Conservation (phyloP, 2,113 vertebrate genomes). For the Neomonachus schauinslandi region DNA sequence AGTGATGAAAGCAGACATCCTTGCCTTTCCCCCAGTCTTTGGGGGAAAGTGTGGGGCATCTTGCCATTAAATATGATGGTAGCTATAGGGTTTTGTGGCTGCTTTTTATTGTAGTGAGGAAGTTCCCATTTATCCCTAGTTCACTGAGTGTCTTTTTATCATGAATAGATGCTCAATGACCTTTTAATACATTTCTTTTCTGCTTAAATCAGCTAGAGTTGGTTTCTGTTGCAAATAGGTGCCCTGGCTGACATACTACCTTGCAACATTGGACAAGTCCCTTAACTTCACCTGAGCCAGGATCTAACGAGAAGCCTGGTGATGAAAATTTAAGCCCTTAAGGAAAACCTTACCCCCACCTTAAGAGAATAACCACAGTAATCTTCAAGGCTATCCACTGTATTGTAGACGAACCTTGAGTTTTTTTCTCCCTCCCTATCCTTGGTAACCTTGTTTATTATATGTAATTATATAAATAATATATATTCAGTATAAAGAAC, state of each 20-base stretch:
- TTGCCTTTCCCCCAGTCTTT: not conserved
- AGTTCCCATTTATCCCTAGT: not conserved
- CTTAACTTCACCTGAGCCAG: not conserved
- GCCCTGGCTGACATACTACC: not conserved
- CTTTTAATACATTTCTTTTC: slow-evolving; percentile 49
- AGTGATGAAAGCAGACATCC: not conserved
- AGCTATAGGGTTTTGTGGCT: not conserved
- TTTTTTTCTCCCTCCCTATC: not conserved
- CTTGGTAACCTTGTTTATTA: not conserved
- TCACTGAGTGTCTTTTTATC: slow-evolving; percentile 5
- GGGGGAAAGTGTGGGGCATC: not conserved
- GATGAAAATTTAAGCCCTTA: not conserved
- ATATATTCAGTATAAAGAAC: not conserved
- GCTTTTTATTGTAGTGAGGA: not conserved
- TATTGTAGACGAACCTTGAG: not conserved
- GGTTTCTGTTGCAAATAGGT: not conserved
- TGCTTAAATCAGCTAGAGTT: slow-evolving; percentile 18
- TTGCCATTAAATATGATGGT: not conserved
- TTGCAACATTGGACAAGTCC: not conserved
- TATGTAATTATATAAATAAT: not conserved
- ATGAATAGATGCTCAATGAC: slow-evolving; percentile 15
- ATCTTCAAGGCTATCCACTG: not conserved
- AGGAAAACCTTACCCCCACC: not conserved
- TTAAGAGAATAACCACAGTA: not conserved
- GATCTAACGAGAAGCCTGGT: not conserved